A percentile compares a stretch with the other conserved stretches of the same genome.
These are phyloP conservation scores for Aythya baeri DNA, from an alignment of 2,113 vertebrate species.

Conservation along the genomic window DNA sequence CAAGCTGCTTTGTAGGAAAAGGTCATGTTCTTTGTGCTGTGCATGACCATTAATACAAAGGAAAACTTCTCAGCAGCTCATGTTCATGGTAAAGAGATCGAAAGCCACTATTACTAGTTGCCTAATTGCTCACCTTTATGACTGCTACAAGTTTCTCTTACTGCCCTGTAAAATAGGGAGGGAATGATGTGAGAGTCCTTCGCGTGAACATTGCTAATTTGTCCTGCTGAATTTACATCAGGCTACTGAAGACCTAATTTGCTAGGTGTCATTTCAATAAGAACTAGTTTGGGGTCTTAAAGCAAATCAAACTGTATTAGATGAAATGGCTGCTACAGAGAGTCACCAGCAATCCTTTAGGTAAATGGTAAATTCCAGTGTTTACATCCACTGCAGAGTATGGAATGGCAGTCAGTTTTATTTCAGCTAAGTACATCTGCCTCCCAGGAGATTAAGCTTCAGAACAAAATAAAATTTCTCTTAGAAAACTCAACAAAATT, in stretches of 20 bases:
- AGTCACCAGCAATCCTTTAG: not conserved
- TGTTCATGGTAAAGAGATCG: not conserved
- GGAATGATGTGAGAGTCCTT: not conserved
- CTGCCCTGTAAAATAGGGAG: not conserved
- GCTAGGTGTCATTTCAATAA: not conserved
- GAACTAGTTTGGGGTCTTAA: not conserved
- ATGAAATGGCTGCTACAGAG: not conserved
- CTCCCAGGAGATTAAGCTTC: not conserved
- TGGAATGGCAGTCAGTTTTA: not conserved
- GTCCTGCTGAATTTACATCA: not conserved
- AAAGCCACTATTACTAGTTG: not conserved
- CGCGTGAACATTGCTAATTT: not conserved
- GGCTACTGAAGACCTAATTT: not conserved
- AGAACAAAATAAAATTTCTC: conserved; percentile 3
- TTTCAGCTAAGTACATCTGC: not conserved
- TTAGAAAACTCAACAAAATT: not conserved
- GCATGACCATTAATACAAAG: not conserved
- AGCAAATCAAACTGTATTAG: not conserved
- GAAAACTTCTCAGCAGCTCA: not conserved
- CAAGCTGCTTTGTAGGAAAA: not conserved
- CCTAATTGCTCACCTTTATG: not conserved
- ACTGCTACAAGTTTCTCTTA: not conserved
- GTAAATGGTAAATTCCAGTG: not conserved
- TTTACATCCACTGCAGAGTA: not conserved
- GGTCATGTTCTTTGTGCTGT: not conserved